A percentile compares a stretch with the other conserved stretches of the same genome.
These are phyloP conservation scores for Potamilus streckersoni DNA, from an alignment of 1,140 invertebrate species.

Conservation along the genomic window DNA sequence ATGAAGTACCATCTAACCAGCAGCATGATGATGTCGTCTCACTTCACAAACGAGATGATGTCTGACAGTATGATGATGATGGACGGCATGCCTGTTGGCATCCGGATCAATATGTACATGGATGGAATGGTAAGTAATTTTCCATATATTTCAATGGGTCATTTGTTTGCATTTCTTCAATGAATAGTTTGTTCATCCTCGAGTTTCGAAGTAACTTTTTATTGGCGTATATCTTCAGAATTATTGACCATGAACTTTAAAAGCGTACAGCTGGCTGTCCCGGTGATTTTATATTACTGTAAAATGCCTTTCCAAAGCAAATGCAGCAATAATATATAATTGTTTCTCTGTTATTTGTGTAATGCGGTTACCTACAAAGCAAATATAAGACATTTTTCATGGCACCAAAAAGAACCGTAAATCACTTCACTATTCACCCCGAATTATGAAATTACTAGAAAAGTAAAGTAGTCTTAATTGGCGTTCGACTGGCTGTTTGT, in stretches of 20 bases:
- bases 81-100: slow-evolving; percentile 18
- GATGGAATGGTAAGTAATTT: slow-evolving; percentile 27
- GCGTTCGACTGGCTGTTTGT: too few species aligned
- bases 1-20: slow-evolving; percentile 66
- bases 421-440: too few species aligned
- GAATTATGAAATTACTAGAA: too few species aligned
- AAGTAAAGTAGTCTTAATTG: too few species aligned
- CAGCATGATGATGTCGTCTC: slow-evolving; percentile 38
- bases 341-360: too few species aligned
- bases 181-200: not conserved
- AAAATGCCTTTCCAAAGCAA: too few species aligned
- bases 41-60: slow-evolving; percentile 54
- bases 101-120: slow-evolving; percentile 60
- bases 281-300: too few species aligned
- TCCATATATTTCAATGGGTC: not conserved
- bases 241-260: not conserved
- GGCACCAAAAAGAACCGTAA: too few species aligned
- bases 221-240: not conserved
- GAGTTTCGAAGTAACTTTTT: not conserved
- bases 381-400: too few species aligned
- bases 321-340: too few species aligned
- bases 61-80: slow-evolving; percentile 35
- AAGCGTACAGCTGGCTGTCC: not conserved
- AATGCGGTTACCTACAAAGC: too few species aligned
- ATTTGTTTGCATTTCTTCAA: not conserved